Evolutionary conservation across 2,888 invertebrate species (phyloP).

Genomic region (Melolontha melolontha): DNA sequence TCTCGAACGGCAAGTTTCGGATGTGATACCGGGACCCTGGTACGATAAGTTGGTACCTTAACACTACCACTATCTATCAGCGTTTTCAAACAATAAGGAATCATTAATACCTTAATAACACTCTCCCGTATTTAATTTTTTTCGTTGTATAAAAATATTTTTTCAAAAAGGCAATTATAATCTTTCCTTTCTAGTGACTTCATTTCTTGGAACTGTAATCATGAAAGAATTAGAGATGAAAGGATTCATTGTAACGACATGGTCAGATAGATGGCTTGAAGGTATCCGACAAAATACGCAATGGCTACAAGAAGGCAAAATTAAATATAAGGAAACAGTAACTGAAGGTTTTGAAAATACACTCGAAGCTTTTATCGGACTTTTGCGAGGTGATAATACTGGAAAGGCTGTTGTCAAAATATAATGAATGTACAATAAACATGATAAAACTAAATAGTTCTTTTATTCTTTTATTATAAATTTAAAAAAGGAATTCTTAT

Average conservation of each 20-base stretch:
- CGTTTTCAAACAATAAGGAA: too few relatives aligned
- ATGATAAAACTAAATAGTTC: too few relatives aligned
- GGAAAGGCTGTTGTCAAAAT: conserved; percentile 79
- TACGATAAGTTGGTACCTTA: too few relatives aligned
- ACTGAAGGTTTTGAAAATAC: conserved; percentile 81
- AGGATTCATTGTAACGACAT: conserved; percentile 62
- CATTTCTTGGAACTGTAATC: conserved; percentile 70
- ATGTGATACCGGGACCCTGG: too few relatives aligned
- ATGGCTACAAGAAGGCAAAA: conserved; percentile 76
- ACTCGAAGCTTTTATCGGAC: conserved; percentile 75
- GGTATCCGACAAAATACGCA: conserved; percentile 70
- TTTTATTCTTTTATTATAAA: too few relatives aligned
- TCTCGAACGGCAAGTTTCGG: too few relatives aligned
- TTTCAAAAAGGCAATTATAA: too few relatives aligned
- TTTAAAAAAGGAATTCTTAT: too few relatives aligned
- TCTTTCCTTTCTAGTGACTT: conserved; percentile 64
- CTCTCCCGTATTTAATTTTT: too few relatives aligned
- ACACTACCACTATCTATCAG: too few relatives aligned
- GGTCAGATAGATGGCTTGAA: conserved; percentile 30
- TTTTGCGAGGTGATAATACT: conserved; percentile 74
- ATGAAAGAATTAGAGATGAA: conserved; percentile 72
- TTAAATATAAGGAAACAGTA: conserved; percentile 77
- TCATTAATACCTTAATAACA: too few relatives aligned
- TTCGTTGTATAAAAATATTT: too few relatives aligned
- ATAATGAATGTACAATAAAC: conserved; percentile 59